Base-by-base conservation (phyloP, 1,140 invertebrate species). In the Sarcophaga bullata region DNA sequence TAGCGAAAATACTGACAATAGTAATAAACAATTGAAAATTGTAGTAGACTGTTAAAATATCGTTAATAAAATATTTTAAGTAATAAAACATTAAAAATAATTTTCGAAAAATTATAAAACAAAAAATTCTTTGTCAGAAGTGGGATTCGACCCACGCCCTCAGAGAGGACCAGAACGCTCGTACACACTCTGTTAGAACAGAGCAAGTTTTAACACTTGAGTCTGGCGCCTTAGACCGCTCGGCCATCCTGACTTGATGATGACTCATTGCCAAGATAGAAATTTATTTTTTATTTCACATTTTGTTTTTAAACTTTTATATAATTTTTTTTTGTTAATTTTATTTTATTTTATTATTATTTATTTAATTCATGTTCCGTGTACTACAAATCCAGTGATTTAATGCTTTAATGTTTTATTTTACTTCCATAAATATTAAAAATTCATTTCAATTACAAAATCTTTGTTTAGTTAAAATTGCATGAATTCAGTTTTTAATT, bases 141-240 rank as follows among this genome's bases (percentile, higher is more conserved):
- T 37, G 25, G 25, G 25, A 37, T 37, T 37, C 25, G 25, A 37
- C 25, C 25, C 25, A 37, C 25, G 25, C 25, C 25, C 25, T 37
- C 25, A 37, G 25, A 37, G 25, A 37, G 25, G 25, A 37, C 25
- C 25, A 37, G 25, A 37, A 37, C 25, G 25, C 25, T 37, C 25
- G 25, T 37, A 37, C 25, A 37, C 5, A 76, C 73, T 68, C 58
- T 68, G 15, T 19, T 68, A 17, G 17, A 68, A 75, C 46, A 78
- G 48, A 72, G 73, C 52, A 83, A 83, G 82, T 76, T 83, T 6
- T 81, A 19, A 80, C 83, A 84, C 92, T 93, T 93, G 93, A 93
- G 92, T 93, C 92, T 93, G 92, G 92, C 92, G 92, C 92, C 93
- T 94, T 93, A 93, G 93, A 93, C 93, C 93, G 92, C 93, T 93